These are phyloP conservation scores for Cynodonichthys magdalenae DNA, from an alignment of 2,797 vertebrate genomes.

Conservation along the genomic window DNA sequence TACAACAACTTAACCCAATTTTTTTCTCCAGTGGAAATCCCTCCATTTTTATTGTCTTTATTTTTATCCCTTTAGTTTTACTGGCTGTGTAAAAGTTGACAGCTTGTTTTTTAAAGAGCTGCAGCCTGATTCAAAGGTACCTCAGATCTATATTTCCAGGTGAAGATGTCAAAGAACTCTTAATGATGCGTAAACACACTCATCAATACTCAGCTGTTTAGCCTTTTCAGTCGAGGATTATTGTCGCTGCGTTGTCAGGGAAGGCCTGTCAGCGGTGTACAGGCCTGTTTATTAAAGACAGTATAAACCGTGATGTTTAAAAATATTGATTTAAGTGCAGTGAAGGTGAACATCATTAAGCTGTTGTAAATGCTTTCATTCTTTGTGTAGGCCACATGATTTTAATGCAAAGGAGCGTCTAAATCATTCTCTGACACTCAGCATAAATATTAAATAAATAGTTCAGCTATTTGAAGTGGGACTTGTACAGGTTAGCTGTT, in stretches of 20 bases:
- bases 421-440: conserved; percentile 17
- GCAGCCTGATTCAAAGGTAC: conserved; percentile 12
- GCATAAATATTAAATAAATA: background rate
- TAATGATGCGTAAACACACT: conserved; percentile 42
- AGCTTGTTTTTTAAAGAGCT: conserved; percentile 23
- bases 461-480: no score
- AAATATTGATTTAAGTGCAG: conserved; percentile 18
- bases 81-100: conserved; percentile 5
- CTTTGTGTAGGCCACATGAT: conserved; percentile 1
- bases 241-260: conserved; percentile 22
- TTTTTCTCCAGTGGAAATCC: conserved; percentile 15
- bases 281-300: background rate
- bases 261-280: conserved; percentile 24
- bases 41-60: background rate
- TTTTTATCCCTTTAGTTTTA: conserved; percentile 4
- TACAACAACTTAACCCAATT: background rate
- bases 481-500: no score
- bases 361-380: conserved; percentile 8
- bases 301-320: conserved; percentile 30
- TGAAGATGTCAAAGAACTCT: conserved; percentile 18
- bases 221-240: conserved; percentile 48
- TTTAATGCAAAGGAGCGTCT: conserved; percentile 22
- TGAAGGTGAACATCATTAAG: conserved; percentile 23
- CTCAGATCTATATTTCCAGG: conserved; percentile 43
- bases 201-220: conserved; percentile 52